phyloP scores from a whole-genome alignment of 2,797 vertebrate genomes.

The Triplophysa bombifrons region DNA sequence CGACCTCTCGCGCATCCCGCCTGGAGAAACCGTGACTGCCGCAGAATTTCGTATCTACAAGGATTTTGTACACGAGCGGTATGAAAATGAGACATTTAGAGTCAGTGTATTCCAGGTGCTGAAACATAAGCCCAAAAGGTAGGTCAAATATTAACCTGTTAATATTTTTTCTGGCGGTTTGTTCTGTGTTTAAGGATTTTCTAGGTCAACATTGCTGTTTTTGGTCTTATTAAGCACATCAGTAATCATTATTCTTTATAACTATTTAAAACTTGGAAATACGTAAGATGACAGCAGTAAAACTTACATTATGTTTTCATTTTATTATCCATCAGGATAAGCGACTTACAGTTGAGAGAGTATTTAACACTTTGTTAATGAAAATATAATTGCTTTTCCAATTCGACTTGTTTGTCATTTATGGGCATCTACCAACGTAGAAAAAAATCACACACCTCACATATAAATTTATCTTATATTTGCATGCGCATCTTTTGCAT shows the following conservation, averaged over 20 bases:
- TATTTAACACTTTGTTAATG: too few species aligned
- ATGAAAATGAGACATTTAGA: constrained; percentile 88
- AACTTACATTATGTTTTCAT: too few species aligned
- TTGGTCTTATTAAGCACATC: not conserved
- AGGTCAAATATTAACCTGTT: constrained; percentile 38
- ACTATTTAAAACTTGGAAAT: too few species aligned
- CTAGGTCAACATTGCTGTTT: not conserved
- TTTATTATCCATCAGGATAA: too few species aligned
- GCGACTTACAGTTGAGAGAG: too few species aligned
- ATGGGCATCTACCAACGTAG: not conserved
- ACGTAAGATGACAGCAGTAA: too few species aligned
- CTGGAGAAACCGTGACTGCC: constrained; percentile 89
- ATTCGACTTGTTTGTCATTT: not conserved
- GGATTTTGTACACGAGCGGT: constrained; percentile 82
- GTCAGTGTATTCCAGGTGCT: constrained; percentile 92
- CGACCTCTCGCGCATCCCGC: constrained; percentile 91
- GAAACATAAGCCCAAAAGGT: constrained; percentile 84
- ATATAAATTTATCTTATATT: not conserved
- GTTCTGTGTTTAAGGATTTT: too few species aligned
- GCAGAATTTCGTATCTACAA: constrained; percentile 96
- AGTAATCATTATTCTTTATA: not conserved
- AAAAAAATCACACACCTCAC: not conserved
- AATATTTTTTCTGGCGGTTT: not conserved
- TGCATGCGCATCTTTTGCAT: constrained; percentile 12
- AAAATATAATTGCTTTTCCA: too few species aligned